Evolutionary conservation across 2,113 vertebrate genomes (phyloP).

Genomic region (Pedionomus torquatus): DNA sequence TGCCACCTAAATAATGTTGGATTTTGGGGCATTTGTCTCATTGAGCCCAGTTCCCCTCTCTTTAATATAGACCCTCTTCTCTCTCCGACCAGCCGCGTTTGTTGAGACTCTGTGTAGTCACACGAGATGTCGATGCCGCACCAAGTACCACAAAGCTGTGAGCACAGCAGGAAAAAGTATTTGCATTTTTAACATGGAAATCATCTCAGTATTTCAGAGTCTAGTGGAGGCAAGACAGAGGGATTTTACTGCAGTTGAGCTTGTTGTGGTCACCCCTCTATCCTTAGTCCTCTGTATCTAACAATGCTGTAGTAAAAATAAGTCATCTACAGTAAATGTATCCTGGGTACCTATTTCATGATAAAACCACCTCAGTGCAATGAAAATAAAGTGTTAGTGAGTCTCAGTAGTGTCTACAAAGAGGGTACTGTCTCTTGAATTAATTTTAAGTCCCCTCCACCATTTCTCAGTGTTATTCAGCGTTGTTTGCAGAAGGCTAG

Average conservation of each 20-base stretch:
- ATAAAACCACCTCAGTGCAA: neutral
- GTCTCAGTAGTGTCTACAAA: slow-evolving; percentile 11
- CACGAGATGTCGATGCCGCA: neutral
- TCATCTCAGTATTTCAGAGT: fast-evolving
- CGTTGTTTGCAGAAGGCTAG: neutral
- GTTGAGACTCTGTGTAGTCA: fast-evolving
- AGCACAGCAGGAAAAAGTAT: neutral
- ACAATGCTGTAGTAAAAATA: neutral
- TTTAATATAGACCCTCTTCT: fast-evolving
- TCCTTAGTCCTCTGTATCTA: neutral
- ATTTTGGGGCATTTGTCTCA: fast-evolving
- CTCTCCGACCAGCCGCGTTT: neutral
- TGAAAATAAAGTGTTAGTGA: slow-evolving; percentile 45
- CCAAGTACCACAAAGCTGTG: neutral
- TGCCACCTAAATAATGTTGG: neutral
- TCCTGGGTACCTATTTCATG: neutral
- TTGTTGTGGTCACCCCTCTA: neutral
- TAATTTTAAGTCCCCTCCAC: neutral
- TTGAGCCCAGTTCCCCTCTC: neutral
- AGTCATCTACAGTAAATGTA: neutral
- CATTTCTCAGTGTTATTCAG: neutral
- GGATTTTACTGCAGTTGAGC: neutral
- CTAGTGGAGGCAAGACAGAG: neutral
- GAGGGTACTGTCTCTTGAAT: neutral
- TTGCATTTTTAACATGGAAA: neutral